Evolutionary conservation across 1,140 invertebrate genomes (phyloP), one percentile per base, ranked within the genome.

Genomic region (Heliothis virescens): DNA sequence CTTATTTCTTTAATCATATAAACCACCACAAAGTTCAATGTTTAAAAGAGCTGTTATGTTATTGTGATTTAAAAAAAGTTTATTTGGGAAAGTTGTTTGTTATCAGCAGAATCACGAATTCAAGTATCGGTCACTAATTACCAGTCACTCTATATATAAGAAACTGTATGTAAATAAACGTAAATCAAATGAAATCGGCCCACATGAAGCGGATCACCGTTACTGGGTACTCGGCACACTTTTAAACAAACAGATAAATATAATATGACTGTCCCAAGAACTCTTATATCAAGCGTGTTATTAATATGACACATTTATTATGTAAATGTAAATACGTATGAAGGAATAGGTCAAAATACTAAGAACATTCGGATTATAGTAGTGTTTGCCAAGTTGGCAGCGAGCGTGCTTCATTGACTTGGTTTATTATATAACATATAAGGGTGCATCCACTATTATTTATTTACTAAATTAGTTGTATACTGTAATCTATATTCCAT

Each of bases 351-450:
- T 85, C 83, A 83, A 82, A 81, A 82, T 60, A 79, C 83, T 83
- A 65, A 76, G 73, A 82, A 83, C 77, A 79, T 57, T 62, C 65
- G 47, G 26, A 50, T 63, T 63, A 73, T 52, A 59, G 34, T 52
- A 48, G 21, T 26, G 78, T 72, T 72, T 87, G 87, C 87, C 87
- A 88, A 88, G 67, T 88, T 87, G 87, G 84, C 87, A 88, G 59
- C 65, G 57, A 26, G 16, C 52, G 50, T 53, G 50, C 63, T 79
- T 75, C 75, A 80, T 85, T 76, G 78, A 83, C 52, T 82, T 41
- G 81, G 83, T 78, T 72, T 62, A 83, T 85, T 83, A 77, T 80
- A 81, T 76, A 82, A 82, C 47, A 41, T 73, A 5, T 74, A 83
- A 80, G 69, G 21, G 67, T 55, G 74, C 48, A 21, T 73, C 41